Evolutionary conservation across 2,113 vertebrate species (phyloP).

Genomic region (Emberiza fucata): DNA sequence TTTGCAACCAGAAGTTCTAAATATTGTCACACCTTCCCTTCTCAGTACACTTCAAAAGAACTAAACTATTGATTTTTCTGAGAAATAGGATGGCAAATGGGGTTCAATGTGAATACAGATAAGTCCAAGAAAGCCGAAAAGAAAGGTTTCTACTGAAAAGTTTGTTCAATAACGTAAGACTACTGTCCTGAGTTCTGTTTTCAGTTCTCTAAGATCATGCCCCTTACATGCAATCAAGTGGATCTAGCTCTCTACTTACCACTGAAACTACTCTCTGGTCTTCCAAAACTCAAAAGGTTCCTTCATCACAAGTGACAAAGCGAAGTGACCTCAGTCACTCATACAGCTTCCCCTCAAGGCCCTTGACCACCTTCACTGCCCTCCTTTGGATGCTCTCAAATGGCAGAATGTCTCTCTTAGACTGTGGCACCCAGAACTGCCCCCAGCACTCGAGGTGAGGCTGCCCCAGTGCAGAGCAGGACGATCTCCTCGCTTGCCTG

Average conservation of each 20-base stretch:
- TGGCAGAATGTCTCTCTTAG: accelerated
- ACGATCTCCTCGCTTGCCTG: accelerated
- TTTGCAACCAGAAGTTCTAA: not conserved
- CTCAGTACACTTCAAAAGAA: not conserved
- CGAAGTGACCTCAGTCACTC: not conserved
- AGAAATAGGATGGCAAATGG: not conserved
- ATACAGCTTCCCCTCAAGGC: accelerated
- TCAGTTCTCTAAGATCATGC: not conserved
- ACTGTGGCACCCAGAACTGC: accelerated
- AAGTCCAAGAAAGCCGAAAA: not conserved
- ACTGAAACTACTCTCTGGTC: not conserved
- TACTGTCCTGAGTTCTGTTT: not conserved
- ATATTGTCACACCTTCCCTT: not conserved
- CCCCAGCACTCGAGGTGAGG: not conserved
- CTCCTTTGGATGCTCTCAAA: not conserved
- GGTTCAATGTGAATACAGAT: not conserved
- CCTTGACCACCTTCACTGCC: not conserved
- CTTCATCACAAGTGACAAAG: not conserved
- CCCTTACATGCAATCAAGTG: not conserved
- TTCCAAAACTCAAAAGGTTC: not conserved
- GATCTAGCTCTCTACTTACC: not conserved
- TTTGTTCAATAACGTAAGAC: not conserved
- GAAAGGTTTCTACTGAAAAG: not conserved
- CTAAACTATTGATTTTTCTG: not conserved
- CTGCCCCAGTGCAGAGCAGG: accelerated